A percentile compares a stretch with the other conserved stretches of the same genome.
These are phyloP conservation scores for Rhinophrynus dorsalis DNA, from an alignment of 2,797 vertebrate genomes.

Conservation along the genomic window DNA sequence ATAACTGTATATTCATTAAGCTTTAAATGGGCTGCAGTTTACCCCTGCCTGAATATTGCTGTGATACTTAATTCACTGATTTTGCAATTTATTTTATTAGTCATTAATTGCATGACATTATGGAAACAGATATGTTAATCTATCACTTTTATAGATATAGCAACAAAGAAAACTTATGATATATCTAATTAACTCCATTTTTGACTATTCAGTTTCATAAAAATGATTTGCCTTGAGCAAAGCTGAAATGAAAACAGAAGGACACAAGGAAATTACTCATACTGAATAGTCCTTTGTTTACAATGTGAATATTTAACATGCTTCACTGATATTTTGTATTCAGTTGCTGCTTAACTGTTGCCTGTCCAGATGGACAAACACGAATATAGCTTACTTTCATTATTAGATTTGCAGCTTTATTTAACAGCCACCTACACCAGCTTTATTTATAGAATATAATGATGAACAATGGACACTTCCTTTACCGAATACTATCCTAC, in stretches of 20 bases:
- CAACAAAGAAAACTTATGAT: no score
- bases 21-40: no score
- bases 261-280: slow-evolving; percentile 33
- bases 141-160: no score
- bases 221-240: slow-evolving; percentile 35
- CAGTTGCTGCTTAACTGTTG: slow-evolving; percentile 29
- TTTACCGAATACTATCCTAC: no score
- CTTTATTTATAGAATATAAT: not conserved
- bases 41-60: no score
- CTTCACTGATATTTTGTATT: slow-evolving; percentile 30
- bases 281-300: slow-evolving; percentile 36
- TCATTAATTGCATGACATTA: no score
- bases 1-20: no score
- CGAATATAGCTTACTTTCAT: not conserved
- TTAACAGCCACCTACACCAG: not conserved
- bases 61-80: no score
- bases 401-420: not conserved
- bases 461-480: no score
- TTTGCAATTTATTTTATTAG: no score
- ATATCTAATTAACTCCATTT: slow-evolving; percentile 29
- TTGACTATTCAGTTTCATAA: slow-evolving; percentile 26
- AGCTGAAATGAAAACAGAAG: slow-evolving; percentile 29
- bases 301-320: slow-evolving; percentile 46
- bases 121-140: no score
- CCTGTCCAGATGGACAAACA: not conserved